These are phyloP conservation scores for Beris morrisii DNA, from an alignment of 2,888 invertebrate genomes.

Conservation along the genomic window DNA sequence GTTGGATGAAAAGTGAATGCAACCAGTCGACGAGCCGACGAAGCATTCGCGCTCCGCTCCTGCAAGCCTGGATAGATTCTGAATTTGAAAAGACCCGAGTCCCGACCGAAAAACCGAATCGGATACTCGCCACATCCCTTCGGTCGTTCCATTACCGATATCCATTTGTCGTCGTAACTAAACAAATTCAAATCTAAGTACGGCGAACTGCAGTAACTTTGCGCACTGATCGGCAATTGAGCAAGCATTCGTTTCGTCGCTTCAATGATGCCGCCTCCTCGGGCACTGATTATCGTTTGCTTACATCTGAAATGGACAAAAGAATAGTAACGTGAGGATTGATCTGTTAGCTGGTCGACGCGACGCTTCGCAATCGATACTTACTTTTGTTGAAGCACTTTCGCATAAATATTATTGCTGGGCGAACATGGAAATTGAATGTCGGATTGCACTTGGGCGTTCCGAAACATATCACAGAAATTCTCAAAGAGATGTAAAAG, in stretches of 20 bases:
- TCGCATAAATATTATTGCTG: conserved; percentile 84
- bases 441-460: conserved; percentile 79
- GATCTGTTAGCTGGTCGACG: too few relatives aligned
- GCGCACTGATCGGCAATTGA: conserved; percentile 91
- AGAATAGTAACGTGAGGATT: conserved; percentile 7
- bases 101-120: conserved; percentile 83
- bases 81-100: conserved; percentile 79
- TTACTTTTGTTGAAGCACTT: conserved; percentile 63
- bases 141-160: conserved; percentile 93
- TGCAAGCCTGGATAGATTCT: conserved; percentile 84
- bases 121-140: conserved; percentile 92
- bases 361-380: neutral
- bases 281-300: conserved; percentile 85
- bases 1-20: conserved; percentile 96
- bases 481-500: conserved; percentile 83
- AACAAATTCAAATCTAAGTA: conserved; percentile 90
- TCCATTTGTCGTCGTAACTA: conserved; percentile 94
- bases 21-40: conserved; percentile 76
- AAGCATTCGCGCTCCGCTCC: conserved; percentile 68
- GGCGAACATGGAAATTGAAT: conserved; percentile 89
- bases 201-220: conserved; percentile 90
- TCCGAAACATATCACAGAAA: conserved; percentile 90
- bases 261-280: conserved; percentile 86
- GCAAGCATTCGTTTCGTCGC: conserved; percentile 87
- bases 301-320: conserved; percentile 65